phyloP scores from a whole-genome alignment of 1,140 invertebrate genomes.

The Drosophila serrata region DNA sequence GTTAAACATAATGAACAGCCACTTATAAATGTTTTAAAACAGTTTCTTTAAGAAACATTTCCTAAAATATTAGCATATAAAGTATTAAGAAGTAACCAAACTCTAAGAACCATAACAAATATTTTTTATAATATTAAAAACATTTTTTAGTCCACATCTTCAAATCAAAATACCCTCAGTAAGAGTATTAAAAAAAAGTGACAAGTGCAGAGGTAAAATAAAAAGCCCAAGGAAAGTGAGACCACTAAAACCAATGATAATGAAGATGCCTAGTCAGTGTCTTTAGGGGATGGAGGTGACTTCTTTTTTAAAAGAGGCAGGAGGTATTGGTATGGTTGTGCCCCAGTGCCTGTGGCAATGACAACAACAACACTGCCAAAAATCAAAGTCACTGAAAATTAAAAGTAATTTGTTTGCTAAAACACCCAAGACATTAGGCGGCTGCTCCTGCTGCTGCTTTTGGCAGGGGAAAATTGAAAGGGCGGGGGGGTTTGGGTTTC shows the following conservation, averaged over 20 bases:
- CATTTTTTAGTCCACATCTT: no score
- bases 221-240: conserved; percentile 16
- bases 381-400: conserved; percentile 83
- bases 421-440: conserved; percentile 71
- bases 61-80: background rate
- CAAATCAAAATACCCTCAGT: background rate
- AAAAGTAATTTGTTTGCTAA: conserved; percentile 84
- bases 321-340: background rate
- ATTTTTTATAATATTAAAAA: background rate
- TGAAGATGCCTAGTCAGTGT: conserved; percentile 78
- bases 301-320: background rate
- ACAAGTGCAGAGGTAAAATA: conserved; percentile 66
- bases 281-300: background rate
- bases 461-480: no score
- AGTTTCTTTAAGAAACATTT: background rate
- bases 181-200: conserved; percentile 32
- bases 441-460: conserved; percentile 1
- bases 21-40: no score
- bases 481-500: background rate
- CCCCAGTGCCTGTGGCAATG: conserved; percentile 24
- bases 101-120: background rate
- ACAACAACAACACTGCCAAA: conserved; percentile 54
- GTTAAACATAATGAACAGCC: no score
- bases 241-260: conserved; percentile 61
- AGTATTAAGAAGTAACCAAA: background rate